Evolutionary conservation across 2,797 vertebrate genomes (phyloP).

Genomic region (Myotis pilosus): DNA sequence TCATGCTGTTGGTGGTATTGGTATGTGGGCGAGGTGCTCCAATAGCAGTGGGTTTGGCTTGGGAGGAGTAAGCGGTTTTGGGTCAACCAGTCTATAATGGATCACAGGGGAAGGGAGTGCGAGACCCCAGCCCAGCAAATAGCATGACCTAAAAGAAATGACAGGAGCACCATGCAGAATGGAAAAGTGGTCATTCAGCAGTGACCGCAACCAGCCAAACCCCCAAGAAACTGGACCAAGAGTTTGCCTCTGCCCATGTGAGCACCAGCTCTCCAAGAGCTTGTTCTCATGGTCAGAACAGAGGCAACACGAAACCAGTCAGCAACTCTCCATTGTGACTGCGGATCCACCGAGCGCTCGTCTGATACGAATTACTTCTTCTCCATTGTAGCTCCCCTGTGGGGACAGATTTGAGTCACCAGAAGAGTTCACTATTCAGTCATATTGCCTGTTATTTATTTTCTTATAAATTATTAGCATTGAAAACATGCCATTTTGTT

Average conservation of each 20-base stretch:
- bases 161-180: neutral
- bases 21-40: too few species aligned
- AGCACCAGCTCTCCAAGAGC: neutral
- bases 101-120: neutral
- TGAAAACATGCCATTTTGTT: neutral
- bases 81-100: neutral
- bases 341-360: neutral
- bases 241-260: neutral
- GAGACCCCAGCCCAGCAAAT: neutral
- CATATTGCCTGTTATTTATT: slow-evolving; percentile 15
- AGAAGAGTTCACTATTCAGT: neutral
- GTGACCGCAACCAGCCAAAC: neutral
- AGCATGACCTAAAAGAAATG: neutral
- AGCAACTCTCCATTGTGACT: neutral
- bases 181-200: neutral
- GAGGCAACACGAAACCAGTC: too few species aligned
- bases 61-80: neutral
- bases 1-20: neutral
- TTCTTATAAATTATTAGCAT: neutral
- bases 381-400: neutral
- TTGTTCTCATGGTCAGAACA: neutral
- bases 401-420: neutral
- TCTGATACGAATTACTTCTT: neutral
- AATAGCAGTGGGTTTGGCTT: neutral
- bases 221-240: neutral